Percentiles rank a stretch among this genome's conserved stretches.
These are phyloP conservation scores for Eupithecia insigniata DNA, from an alignment of 2,888 invertebrate genomes.

Conservation along the genomic window DNA sequence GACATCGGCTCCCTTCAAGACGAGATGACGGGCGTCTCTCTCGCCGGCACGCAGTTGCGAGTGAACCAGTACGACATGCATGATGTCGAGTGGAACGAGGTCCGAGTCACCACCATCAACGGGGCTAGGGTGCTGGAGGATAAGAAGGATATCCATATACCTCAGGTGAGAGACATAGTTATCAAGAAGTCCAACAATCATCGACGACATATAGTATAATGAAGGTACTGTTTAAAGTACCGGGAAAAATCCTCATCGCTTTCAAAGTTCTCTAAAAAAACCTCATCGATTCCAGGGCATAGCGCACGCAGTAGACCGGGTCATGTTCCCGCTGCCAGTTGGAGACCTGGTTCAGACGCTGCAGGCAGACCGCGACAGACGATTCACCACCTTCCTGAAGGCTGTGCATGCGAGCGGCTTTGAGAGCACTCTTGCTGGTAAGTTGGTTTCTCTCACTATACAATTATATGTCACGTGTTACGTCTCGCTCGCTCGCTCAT, in stretches of 20 bases:
- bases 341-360: slow-evolving; percentile 93
- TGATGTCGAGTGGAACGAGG: slow-evolving; percentile 94
- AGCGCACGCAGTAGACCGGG: slow-evolving; percentile 92
- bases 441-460: slow-evolving; percentile 27
- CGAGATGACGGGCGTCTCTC: slow-evolving; percentile 95
- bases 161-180: slow-evolving; percentile 85
- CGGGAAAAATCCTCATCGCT: not conserved
- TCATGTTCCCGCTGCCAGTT: slow-evolving; percentile 95
- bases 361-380: slow-evolving; percentile 91
- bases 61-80: slow-evolving; percentile 95
- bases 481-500: not conserved
- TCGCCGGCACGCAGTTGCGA: slow-evolving; percentile 93
- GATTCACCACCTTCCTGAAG: slow-evolving; percentile 91
- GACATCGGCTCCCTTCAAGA: slow-evolving; percentile 91
- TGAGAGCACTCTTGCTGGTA: slow-evolving; percentile 89
- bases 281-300: slow-evolving; percentile 82
- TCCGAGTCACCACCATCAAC: slow-evolving; percentile 92
- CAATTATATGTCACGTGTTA: not conserved
- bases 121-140: slow-evolving; percentile 92
- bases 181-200: not conserved
- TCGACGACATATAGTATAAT: not conserved
- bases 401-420: slow-evolving; percentile 91
- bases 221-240: not conserved
- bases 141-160: slow-evolving; percentile 92
- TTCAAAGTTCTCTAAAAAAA: not conserved